Evolutionary conservation across 2,797 vertebrate genomes (phyloP), one percentile per base, ranked within the genome.

Genomic region (Champsocephalus gunnari): DNA sequence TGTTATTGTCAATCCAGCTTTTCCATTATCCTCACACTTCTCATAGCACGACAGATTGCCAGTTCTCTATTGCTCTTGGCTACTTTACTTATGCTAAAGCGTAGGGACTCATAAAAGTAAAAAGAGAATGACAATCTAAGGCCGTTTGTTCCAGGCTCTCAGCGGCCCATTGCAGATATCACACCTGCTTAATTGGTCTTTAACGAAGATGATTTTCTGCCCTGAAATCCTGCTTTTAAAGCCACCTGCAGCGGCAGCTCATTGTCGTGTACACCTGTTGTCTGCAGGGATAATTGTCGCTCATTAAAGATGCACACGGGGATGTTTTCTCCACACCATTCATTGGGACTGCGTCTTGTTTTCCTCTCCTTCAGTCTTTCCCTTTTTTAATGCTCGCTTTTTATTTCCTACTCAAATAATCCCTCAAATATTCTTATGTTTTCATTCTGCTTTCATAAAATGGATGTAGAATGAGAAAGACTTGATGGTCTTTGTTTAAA

Each of bases 131-230:
- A 13, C 53, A 21, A 57, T 70, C 38, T 51, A 12, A 64, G 61
- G 64, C 34, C 12, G 73, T 67, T 78, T 79, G 65, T 68, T 79
- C 14, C 62, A 56, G 69, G 66, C 62, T 73, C 80, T 75, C 69
- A 71, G 49, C 58, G 72, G 58, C 61, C 44, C 45, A 3, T 38
- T 38, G 12, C 64, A 59, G 32, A 66, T 32, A 48, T 76, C 71
- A 63, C 86, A 80, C 80, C 77, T 85, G 83, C 82, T 85, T 77
- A 43, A 70, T 84, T 81, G 79, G 79, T 83, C 74, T 87, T 61
- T 28, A 60, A 21, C 3, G 44, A 64, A 49, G 50, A 72, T 55
- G 45, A 68, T 74, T 80, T 77, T 74, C 21, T 55, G 59, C n/a
- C 50, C 68, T 47, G 13, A 81, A 80, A 87, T 73, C 21, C 48